phyloP scores from a whole-genome alignment of 2,113 vertebrate genomes.

The Natator depressus region DNA sequence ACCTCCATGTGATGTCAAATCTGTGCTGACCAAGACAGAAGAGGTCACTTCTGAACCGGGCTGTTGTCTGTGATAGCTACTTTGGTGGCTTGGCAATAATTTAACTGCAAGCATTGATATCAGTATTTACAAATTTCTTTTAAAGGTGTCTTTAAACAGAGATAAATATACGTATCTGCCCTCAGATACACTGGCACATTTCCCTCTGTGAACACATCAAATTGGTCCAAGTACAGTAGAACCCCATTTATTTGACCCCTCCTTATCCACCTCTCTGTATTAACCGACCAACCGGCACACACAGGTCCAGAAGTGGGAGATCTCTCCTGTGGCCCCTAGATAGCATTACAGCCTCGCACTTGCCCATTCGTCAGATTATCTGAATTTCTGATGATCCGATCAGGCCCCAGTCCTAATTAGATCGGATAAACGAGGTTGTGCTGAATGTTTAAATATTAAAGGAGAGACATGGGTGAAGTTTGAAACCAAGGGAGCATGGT shows the following conservation, averaged over 20 bases:
- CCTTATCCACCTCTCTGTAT: too few species aligned
- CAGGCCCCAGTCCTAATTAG: too few species aligned
- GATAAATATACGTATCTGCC: background rate
- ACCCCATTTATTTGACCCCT: too few species aligned
- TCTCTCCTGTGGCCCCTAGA: too few species aligned
- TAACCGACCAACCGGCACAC: too few species aligned
- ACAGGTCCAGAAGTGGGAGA: too few species aligned
- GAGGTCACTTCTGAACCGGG: background rate
- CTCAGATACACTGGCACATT: background rate
- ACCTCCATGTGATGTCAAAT: background rate
- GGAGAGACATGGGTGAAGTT: background rate
- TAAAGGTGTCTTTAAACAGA: background rate
- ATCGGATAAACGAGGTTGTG: too few species aligned
- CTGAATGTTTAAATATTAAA: background rate
- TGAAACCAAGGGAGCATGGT: background rate
- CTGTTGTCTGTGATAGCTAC: constrained; percentile 4
- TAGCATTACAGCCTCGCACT: too few species aligned
- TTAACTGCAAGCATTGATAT: background rate
- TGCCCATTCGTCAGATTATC: too few species aligned
- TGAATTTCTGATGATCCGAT: too few species aligned
- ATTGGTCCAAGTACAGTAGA: background rate
- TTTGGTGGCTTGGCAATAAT: background rate
- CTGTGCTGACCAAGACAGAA: background rate
- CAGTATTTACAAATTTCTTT: background rate
- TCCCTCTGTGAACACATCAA: background rate